Conservation (phyloP, 2,113 vertebrate genomes). For the Pavo muticus region DNA sequence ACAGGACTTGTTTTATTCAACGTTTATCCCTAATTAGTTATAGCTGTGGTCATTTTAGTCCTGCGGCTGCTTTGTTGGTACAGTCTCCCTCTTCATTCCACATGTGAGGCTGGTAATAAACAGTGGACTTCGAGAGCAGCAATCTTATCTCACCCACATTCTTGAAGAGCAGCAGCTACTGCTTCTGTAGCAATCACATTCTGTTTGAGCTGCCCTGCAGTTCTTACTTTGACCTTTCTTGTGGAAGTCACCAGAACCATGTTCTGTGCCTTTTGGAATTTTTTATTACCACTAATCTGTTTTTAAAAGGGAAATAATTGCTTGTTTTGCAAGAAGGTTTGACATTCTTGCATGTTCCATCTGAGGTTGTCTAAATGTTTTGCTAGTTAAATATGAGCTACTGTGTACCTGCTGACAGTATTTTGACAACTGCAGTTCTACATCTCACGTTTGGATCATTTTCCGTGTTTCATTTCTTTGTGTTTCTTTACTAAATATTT, state of each 20-base stretch:
- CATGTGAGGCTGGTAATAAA: background rate
- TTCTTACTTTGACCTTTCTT: background rate
- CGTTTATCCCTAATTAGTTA: background rate
- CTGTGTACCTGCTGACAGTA: background rate
- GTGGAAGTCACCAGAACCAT: background rate
- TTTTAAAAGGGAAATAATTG: background rate
- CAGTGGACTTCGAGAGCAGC: background rate
- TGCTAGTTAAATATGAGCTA: background rate
- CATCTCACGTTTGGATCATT: background rate
- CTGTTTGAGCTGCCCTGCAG: background rate
- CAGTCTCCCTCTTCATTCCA: background rate
- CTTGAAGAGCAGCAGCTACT: background rate
- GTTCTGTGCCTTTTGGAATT: background rate
- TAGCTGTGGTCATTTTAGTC: background rate
- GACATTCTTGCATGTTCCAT: background rate
- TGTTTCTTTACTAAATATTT: background rate
- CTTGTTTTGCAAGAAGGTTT: background rate
- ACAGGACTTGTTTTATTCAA: background rate
- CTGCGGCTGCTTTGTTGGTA: background rate
- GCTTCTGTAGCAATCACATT: background rate
- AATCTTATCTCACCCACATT: constrained; percentile 8
- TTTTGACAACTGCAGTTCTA: background rate
- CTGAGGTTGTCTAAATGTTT: background rate
- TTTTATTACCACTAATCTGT: background rate
- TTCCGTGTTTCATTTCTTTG: background rate